phyloP scores from a whole-genome alignment of 2,888 invertebrate genomes.

The Heterodera filipjevi region DNA sequence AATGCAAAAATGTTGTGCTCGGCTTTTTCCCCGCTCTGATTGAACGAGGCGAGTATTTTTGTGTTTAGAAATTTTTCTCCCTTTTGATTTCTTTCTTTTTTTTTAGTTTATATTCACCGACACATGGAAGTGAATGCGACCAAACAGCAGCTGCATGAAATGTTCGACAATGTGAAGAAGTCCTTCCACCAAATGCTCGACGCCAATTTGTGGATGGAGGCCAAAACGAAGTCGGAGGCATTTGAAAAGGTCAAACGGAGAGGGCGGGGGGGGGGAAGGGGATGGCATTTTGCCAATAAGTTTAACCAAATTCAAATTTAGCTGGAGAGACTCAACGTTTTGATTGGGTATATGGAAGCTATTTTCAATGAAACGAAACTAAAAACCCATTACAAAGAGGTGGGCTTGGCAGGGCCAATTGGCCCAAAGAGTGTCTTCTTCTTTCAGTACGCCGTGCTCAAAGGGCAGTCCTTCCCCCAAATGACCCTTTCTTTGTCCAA shows the following conservation, averaged over 20 bases:
- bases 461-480: constrained; percentile 23
- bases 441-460: constrained; percentile 4
- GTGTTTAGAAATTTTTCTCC: not conserved
- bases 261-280: too few relatives aligned
- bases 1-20: constrained; percentile 33
- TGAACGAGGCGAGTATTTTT: constrained; percentile 26
- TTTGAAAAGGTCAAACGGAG: constrained; percentile 31
- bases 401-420: not conserved
- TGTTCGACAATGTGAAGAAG: constrained; percentile 29
- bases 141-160: constrained; percentile 21
- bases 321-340: constrained; percentile 23
- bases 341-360: constrained; percentile 35
- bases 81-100: not conserved
- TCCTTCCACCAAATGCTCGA: constrained; percentile 35
- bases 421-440: not conserved
- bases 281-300: not conserved
- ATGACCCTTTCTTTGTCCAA: constrained; percentile 18
- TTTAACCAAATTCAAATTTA: not conserved
- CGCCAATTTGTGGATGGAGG: constrained; percentile 35
- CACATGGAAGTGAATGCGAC: constrained; percentile 30
- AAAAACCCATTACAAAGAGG: constrained; percentile 32
- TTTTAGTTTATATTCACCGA: constrained; percentile 19
- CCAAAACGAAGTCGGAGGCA: constrained; percentile 30
- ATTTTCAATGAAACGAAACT: constrained; percentile 38
- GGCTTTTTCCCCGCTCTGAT: constrained; percentile 32